Evolutionary conservation across 2,797 vertebrate genomes (phyloP).

Genomic region (Lepilemur septentrionalis): DNA sequence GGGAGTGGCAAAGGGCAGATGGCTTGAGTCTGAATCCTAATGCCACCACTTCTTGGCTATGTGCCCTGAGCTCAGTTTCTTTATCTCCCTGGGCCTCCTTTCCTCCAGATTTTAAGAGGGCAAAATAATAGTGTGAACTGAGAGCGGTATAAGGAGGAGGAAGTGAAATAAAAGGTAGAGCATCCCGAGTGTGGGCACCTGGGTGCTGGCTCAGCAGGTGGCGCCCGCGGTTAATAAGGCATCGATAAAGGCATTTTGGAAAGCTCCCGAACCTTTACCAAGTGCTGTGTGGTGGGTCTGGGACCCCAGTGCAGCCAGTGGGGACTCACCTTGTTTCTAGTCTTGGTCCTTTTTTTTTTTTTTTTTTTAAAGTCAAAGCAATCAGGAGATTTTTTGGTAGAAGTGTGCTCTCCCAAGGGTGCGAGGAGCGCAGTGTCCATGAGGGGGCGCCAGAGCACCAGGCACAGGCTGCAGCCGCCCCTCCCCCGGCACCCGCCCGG

Average conservation of each 20-base stretch:
- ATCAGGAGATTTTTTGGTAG: background rate
- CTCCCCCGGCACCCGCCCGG: background rate
- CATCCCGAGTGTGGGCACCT: background rate
- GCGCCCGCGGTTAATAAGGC: background rate
- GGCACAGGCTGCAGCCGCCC: background rate
- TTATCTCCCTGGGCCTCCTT: background rate
- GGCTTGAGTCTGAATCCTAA: accelerated
- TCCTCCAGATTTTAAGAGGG: background rate
- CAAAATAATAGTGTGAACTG: background rate
- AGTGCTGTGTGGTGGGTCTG: background rate
- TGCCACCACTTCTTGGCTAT: background rate
- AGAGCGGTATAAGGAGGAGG: background rate
- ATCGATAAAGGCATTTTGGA: background rate
- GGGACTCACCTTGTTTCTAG: background rate
- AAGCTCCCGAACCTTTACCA: background rate
- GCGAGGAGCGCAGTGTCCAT: background rate
- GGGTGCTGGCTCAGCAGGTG: background rate
- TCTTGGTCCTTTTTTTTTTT: background rate
- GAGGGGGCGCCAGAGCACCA: conserved; percentile 51
- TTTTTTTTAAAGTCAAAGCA: background rate
- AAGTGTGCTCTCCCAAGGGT: background rate
- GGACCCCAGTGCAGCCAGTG: background rate
- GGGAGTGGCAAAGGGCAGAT: no score
- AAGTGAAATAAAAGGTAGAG: no score
- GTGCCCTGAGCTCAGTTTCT: background rate